These are phyloP conservation scores for Homarus americanus DNA, from an alignment of 1,140 invertebrate genomes.

Conservation along the genomic window DNA sequence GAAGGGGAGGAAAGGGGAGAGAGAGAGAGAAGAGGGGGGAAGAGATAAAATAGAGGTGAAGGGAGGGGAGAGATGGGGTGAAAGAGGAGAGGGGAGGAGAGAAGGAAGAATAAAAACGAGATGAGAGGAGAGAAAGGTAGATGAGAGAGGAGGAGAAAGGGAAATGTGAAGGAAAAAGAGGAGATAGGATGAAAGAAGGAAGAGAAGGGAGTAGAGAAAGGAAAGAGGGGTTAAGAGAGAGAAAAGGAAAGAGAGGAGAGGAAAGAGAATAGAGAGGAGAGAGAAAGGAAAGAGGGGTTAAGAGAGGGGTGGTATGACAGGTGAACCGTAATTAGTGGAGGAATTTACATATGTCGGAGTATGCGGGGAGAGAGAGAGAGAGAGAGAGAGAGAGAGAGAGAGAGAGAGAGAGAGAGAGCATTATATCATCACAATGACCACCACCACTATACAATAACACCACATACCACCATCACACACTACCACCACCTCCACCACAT, in stretches of 20 bases:
- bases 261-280: conserved; percentile 1
- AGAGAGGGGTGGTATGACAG: no score
- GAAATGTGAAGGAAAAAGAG: neutral
- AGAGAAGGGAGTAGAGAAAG: neutral
- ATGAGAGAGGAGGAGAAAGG: neutral
- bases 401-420: no score
- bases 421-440: no score
- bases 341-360: no score
- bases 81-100: neutral
- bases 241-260: neutral
- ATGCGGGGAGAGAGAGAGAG: neutral
- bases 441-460: no score
- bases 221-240: neutral
- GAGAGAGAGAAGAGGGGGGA: neutral
- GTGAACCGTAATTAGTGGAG: no score
- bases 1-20: neutral
- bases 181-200: neutral
- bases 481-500: no score
- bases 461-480: no score
- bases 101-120: neutral
- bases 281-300: neutral
- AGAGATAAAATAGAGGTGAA: neutral
- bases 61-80: conserved; percentile 8
- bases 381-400: neutral
- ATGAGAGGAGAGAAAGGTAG: neutral